Conservation (phyloP, 2,888 invertebrate species). For the Idaea dimidiata region DNA sequence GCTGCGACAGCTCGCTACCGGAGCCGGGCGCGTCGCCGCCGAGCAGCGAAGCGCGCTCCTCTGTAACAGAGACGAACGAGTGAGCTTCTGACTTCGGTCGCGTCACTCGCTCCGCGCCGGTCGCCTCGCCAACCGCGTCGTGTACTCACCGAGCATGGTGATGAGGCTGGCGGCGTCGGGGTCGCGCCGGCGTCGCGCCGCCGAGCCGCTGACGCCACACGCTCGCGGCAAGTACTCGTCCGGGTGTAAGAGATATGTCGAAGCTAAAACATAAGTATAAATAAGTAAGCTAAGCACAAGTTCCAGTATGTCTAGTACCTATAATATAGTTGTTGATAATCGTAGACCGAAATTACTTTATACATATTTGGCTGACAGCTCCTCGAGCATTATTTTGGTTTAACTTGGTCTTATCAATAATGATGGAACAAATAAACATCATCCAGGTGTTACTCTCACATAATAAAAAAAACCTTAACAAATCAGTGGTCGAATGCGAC, state of each 20-base stretch:
- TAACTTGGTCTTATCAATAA: no score
- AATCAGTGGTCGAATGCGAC: no score
- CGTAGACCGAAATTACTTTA: no score
- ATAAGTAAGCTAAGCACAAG: no score
- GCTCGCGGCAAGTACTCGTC: slow-evolving; percentile 85
- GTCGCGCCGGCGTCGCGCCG: slow-evolving; percentile 73
- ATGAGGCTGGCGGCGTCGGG: slow-evolving; percentile 85
- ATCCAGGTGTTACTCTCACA: no score
- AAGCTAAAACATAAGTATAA: slow-evolving; percentile 72
- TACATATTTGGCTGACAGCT: no score
- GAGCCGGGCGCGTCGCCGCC: slow-evolving; percentile 82
- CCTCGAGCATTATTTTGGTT: no score
- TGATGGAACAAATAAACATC: no score
- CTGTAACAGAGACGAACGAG: slow-evolving; percentile 48
- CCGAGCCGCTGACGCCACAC: slow-evolving; percentile 50
- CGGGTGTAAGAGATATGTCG: slow-evolving; percentile 90
- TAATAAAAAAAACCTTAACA: no score
- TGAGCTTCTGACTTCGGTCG: no score
- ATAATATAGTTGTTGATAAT: no score
- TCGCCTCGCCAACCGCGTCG: background rate
- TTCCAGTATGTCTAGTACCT: no score
- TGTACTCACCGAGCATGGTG: slow-evolving; percentile 81
- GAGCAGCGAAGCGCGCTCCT: slow-evolving; percentile 88
- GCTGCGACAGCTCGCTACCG: slow-evolving; percentile 92
- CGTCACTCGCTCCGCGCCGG: background rate